phyloP scores from a whole-genome alignment of 2,113 vertebrate genomes.

The Salminus brasiliensis region DNA sequence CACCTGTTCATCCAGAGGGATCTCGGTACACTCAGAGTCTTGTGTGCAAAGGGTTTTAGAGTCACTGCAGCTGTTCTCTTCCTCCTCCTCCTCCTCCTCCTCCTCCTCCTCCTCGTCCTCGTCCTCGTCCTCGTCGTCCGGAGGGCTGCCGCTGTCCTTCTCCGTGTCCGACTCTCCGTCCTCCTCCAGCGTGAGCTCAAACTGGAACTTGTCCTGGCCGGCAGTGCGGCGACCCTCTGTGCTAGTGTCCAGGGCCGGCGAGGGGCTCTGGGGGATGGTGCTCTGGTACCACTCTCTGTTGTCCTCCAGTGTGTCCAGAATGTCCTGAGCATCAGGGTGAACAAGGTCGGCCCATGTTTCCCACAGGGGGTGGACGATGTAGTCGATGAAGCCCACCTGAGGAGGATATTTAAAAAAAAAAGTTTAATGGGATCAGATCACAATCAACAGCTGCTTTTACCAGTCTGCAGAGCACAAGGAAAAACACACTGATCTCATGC shows the following conservation, averaged over 20 bases:
- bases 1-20: constrained; percentile 92
- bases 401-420: background rate
- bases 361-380: constrained; percentile 98
- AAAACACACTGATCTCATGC: no score
- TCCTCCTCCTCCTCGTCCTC: constrained; percentile 90
- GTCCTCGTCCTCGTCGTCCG: constrained; percentile 86
- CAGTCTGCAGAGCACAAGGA: no score
- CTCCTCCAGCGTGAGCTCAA: constrained; percentile 96
- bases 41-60: constrained; percentile 97
- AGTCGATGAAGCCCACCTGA: constrained; percentile 98
- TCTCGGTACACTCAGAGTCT: constrained; percentile 98
- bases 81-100: no score
- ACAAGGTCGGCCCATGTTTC: constrained; percentile 99
- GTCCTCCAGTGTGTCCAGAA: constrained; percentile 96
- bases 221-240: constrained; percentile 86
- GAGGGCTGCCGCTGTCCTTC: constrained; percentile 95
- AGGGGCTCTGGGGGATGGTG: constrained; percentile 99
- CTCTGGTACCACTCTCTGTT: constrained; percentile 99
- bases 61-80: constrained; percentile 95
- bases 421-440: background rate
- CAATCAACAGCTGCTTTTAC: no score
- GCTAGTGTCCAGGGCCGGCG: constrained; percentile 88
- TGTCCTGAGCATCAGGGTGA: constrained; percentile 96
- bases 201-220: constrained; percentile 96
- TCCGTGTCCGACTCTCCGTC: constrained; percentile 95